Conservation (phyloP, 2,888 invertebrate genomes). For the Drosophila neoperkinsi region DNA sequence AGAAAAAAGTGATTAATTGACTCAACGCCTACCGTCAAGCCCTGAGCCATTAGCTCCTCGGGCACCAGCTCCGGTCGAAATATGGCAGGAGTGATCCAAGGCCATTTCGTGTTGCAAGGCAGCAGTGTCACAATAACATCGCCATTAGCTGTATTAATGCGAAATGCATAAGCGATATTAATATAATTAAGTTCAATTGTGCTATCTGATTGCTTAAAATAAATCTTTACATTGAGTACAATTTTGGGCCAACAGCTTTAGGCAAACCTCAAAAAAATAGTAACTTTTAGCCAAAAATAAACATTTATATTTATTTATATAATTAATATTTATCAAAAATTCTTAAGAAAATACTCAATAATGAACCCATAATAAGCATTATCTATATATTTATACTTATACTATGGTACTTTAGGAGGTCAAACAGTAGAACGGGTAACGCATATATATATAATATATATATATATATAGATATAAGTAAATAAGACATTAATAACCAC, state of each 20-base stretch:
- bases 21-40: slow-evolving; percentile 89
- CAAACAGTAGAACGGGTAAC: not conserved
- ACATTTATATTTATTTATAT: not conserved
- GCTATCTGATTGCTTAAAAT: not conserved
- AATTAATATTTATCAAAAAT: not conserved
- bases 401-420: too few species aligned
- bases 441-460: not conserved
- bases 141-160: slow-evolving; percentile 90
- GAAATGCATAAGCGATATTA: slow-evolving; percentile 7
- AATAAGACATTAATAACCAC: too few species aligned
- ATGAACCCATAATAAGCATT: not conserved
- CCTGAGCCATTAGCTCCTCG: slow-evolving; percentile 97
- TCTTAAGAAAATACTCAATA: not conserved
- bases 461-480: too few species aligned
- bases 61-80: slow-evolving; percentile 97
- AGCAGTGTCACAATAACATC: slow-evolving; percentile 96
- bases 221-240: not conserved
- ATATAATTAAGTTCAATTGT: not conserved
- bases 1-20: slow-evolving; percentile 12
- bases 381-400: not conserved
- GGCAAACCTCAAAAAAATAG: not conserved
- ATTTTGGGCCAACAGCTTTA: not conserved
- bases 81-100: slow-evolving; percentile 96
- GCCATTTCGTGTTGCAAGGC: slow-evolving; percentile 95
- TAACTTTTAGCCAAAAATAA: not conserved